Conservation (phyloP, 2,888 invertebrate genomes). For the Chloroclystis v-ata region DNA sequence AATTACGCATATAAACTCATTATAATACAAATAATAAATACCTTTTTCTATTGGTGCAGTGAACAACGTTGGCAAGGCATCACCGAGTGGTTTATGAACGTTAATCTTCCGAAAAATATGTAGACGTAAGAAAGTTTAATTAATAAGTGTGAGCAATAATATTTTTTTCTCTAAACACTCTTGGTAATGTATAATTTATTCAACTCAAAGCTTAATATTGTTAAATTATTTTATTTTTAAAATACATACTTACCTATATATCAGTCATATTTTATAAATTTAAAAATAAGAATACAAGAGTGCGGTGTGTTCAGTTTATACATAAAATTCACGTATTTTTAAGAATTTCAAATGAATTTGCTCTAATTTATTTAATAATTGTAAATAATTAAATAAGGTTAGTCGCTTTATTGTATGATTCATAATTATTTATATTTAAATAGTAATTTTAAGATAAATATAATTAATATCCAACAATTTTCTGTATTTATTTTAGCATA, state of each 20-base stretch:
- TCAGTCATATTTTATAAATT: conserved; percentile 7
- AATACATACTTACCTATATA: neutral
- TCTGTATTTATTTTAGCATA: conserved; percentile 77
- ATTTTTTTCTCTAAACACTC: neutral
- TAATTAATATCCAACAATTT: conserved; percentile 68
- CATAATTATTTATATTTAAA: conserved; percentile 68
- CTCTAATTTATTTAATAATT: conserved; percentile 59
- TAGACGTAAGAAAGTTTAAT: conserved; percentile 7
- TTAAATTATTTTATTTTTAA: too few relatives aligned
- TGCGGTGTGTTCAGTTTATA: conserved; percentile 31
- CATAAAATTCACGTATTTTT: conserved; percentile 27
- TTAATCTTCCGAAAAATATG: conserved; percentile 43
- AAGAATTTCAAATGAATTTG: conserved; percentile 35
- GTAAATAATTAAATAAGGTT: conserved; percentile 69
- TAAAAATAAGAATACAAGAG: conserved; percentile 3
- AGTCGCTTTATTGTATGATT: conserved; percentile 61
- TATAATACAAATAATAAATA: conserved; percentile 25
- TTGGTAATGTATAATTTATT: neutral
- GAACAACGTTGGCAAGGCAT: conserved; percentile 64
- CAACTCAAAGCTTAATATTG: too few relatives aligned
- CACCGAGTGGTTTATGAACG: conserved; percentile 42
- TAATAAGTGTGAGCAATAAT: conserved; percentile 11
- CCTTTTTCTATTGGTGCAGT: conserved; percentile 59
- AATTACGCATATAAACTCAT: conserved; percentile 17
- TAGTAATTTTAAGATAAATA: conserved; percentile 49